Evolutionary conservation across 2,888 invertebrate genomes (phyloP).

Genomic region (Schrankia costaestrigalis): DNA sequence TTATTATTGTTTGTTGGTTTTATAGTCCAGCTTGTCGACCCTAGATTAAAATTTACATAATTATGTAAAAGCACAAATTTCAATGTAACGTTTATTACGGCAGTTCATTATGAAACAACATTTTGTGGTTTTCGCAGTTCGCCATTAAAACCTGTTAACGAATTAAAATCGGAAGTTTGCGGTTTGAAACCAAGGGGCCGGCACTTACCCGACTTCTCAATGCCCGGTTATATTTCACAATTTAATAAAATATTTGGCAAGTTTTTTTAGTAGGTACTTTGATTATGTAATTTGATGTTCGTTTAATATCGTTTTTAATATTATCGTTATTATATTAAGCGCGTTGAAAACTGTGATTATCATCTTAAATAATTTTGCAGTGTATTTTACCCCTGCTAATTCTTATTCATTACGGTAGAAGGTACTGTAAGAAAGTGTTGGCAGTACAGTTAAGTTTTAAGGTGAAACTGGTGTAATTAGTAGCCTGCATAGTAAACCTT

Average conservation of each 20-base stretch:
- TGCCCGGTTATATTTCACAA: conserved; percentile 17
- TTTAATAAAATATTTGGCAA: conserved; percentile 10
- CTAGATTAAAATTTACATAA: conserved; percentile 8
- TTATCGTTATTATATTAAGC: too few relatives aligned
- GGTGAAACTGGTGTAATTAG: too few relatives aligned
- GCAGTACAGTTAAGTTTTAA: too few relatives aligned
- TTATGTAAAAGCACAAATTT: conserved; percentile 7
- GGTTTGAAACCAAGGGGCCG: conserved; percentile 18
- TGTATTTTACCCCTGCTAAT: too few relatives aligned
- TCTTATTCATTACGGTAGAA: too few relatives aligned
- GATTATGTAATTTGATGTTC: conserved; percentile 2
- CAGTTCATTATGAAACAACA: conserved; percentile 22
- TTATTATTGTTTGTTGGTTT: too few relatives aligned
- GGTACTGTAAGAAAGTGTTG: too few relatives aligned
- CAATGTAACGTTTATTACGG: conserved; percentile 19
- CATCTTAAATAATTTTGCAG: too few relatives aligned
- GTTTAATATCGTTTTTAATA: background rate
- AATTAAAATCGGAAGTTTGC: conserved; percentile 35
- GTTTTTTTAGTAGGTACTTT: conserved; percentile 9
- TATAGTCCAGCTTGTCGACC: background rate
- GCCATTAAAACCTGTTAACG: conserved; percentile 28
- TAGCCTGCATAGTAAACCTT: too few relatives aligned
- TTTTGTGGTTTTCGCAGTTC: conserved; percentile 28
- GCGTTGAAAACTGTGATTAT: too few relatives aligned
- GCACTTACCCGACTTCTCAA: conserved; percentile 31